Evolutionary conservation across 1,140 invertebrate species (phyloP).

Genomic region (Drosophila watanabei): DNA sequence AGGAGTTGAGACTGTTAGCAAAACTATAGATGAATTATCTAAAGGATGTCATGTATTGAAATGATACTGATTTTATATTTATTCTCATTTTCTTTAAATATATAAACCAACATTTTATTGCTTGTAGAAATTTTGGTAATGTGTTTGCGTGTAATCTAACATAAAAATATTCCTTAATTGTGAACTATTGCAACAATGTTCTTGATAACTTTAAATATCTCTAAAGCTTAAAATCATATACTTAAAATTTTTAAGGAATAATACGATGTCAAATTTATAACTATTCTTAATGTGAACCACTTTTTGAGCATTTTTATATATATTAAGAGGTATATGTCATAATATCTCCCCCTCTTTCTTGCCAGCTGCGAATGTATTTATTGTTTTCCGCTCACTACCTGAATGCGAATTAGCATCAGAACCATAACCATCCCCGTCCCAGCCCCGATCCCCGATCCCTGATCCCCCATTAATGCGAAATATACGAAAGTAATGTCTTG

Average conservation of each 20-base stretch:
- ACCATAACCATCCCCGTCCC: constrained; percentile 9
- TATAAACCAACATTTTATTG: too few relatives aligned
- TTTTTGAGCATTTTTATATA: constrained; percentile 6
- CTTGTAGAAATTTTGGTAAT: not conserved
- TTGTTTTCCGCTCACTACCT: constrained; percentile 46
- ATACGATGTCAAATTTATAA: constrained; percentile 2
- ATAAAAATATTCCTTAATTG: too few relatives aligned
- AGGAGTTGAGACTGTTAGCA: not conserved
- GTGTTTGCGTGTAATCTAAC: too few relatives aligned
- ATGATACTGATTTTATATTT: too few relatives aligned
- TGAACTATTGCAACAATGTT: not conserved
- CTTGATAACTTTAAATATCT: not conserved
- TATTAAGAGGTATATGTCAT: constrained; percentile 13
- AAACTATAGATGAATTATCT: not conserved
- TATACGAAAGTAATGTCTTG: constrained; percentile 53
- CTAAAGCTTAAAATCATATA: not conserved
- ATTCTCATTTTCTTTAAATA: too few relatives aligned
- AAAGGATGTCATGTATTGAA: too few relatives aligned
- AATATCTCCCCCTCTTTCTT: constrained; percentile 6
- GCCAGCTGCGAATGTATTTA: constrained; percentile 42
- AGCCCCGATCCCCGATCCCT: constrained; percentile 15
- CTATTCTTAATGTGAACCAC: constrained; percentile 8
- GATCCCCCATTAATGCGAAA: constrained; percentile 9
- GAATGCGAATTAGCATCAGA: constrained; percentile 49
- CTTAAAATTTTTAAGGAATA: not conserved